These are phyloP conservation scores for Abrostola tripartita DNA, from an alignment of 2,888 invertebrate genomes.

Conservation along the genomic window DNA sequence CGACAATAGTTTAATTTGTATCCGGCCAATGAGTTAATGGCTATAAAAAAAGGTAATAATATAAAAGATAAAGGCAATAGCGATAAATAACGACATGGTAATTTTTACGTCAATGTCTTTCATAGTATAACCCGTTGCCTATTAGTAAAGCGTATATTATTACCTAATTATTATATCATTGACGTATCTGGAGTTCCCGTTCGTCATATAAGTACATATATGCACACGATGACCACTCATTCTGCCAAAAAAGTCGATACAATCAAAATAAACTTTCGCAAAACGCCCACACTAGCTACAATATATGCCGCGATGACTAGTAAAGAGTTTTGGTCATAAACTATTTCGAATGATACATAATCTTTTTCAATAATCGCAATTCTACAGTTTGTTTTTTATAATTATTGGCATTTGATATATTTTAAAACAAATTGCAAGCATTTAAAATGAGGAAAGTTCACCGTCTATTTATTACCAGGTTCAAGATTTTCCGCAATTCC, in stretches of 20 bases:
- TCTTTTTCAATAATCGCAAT: too few species aligned
- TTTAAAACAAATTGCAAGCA: too few species aligned
- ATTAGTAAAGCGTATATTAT: conserved; percentile 17
- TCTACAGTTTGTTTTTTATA: too few species aligned
- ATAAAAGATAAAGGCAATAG: too few species aligned
- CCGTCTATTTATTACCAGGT: conserved; percentile 16
- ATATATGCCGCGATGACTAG: conserved; percentile 30
- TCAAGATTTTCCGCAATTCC: conserved; percentile 40
- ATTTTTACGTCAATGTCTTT: conserved; percentile 13
- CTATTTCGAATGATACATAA: not conserved
- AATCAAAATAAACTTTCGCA: conserved; percentile 40
- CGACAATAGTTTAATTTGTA: conserved; percentile 29
- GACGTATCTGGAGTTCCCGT: conserved; percentile 11
- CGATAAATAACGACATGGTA: conserved; percentile 6
- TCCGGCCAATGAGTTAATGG: conserved; percentile 31
- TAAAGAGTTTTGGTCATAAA: conserved; percentile 8
- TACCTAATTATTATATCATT: conserved; percentile 42
- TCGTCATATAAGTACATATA: conserved; percentile 27
- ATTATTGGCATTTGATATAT: too few species aligned
- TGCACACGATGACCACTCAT: conserved; percentile 2
- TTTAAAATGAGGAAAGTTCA: too few species aligned
- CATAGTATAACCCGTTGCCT: conserved; percentile 13
- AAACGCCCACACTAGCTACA: conserved; percentile 35
- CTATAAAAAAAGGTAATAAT: conserved; percentile 27
- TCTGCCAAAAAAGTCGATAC: conserved; percentile 26